Conservation (phyloP, 2,888 invertebrate genomes). For the Anodontia alba region DNA sequence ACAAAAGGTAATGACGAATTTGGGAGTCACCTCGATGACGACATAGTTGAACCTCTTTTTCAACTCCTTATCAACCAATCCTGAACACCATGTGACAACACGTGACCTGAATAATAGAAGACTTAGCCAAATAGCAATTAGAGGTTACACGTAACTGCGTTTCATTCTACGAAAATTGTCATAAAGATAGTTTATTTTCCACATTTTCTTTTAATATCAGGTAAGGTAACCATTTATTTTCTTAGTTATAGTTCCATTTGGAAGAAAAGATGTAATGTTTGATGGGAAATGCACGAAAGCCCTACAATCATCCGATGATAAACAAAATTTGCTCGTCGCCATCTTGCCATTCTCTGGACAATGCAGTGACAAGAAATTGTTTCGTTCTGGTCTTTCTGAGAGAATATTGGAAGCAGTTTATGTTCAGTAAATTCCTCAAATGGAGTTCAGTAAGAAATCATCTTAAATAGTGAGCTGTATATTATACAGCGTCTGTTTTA, state of each 20-base stretch:
- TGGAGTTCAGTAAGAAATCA: no score
- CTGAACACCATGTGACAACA: slow-evolving; percentile 32
- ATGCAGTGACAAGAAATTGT: not conserved
- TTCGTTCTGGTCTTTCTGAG: not conserved
- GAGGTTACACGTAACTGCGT: slow-evolving; percentile 60
- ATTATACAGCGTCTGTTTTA: no score
- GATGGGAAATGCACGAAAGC: no score
- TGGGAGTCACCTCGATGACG: slow-evolving; percentile 40
- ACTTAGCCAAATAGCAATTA: slow-evolving; percentile 57
- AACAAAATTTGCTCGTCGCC: slow-evolving; percentile 60
- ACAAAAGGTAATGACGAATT: slow-evolving; percentile 45
- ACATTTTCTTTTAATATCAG: not conserved
- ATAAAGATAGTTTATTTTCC: not conserved
- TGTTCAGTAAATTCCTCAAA: no score
- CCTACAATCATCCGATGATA: slow-evolving; percentile 19
- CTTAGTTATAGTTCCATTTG: no score
- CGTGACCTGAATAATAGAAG: slow-evolving; percentile 71
- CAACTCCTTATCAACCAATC: slow-evolving; percentile 49
- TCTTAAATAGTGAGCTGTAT: no score
- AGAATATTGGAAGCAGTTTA: no score
- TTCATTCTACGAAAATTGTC: slow-evolving; percentile 28
- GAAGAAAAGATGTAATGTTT: no score
- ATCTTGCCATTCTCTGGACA: slow-evolving; percentile 46
- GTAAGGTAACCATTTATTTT: not conserved
- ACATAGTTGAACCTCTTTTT: slow-evolving; percentile 55